A percentile compares a stretch with the other conserved stretches of the same genome.
Conservation (phyloP, 1,140 invertebrate genomes). For the Zaprionus ghesquierei region DNA sequence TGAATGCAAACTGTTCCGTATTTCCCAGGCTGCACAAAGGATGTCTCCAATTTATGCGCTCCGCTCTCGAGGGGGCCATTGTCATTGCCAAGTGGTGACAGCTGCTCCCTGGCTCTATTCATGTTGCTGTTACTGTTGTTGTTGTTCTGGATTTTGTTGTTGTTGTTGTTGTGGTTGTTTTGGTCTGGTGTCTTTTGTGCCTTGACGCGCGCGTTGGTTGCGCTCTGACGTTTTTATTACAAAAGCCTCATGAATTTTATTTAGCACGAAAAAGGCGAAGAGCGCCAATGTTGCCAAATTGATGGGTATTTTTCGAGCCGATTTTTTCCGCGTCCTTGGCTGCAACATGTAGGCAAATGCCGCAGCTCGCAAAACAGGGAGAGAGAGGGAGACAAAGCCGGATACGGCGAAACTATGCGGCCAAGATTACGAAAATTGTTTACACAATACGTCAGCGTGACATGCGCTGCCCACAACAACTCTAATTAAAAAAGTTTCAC, state of each 20-base stretch:
- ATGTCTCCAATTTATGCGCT: conserved; percentile 66
- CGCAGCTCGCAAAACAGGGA: conserved; percentile 1
- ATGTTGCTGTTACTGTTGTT: not conserved
- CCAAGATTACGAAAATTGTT: conserved; percentile 72
- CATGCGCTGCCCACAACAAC: conserved; percentile 66
- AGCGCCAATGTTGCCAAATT: conserved; percentile 55
- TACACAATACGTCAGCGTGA: conserved; percentile 50
- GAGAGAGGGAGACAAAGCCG: not conserved
- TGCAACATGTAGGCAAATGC: conserved; percentile 43
- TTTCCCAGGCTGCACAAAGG: conserved; percentile 64
- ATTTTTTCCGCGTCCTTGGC: conserved; percentile 32
- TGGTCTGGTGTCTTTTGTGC: conserved; percentile 53
- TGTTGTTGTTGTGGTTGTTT: not conserved
- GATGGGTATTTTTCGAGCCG: conserved; percentile 46
- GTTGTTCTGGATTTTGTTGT: not conserved
- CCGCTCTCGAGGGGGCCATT: conserved; percentile 64
- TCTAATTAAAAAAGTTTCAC: conserved; percentile 81
- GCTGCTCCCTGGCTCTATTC: conserved; percentile 30
- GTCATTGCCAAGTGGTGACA: conserved; percentile 73
- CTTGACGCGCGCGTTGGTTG: conserved; percentile 48
- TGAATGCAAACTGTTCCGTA: conserved; percentile 75
- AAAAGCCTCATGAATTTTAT: conserved; percentile 79
- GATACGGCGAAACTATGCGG: conserved; percentile 56
- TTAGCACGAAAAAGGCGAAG: conserved; percentile 47
- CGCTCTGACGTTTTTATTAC: conserved; percentile 73